Conservation (phyloP, 64 coral and sea anemone genomes). For the Stichodactyla helianthus region DNA sequence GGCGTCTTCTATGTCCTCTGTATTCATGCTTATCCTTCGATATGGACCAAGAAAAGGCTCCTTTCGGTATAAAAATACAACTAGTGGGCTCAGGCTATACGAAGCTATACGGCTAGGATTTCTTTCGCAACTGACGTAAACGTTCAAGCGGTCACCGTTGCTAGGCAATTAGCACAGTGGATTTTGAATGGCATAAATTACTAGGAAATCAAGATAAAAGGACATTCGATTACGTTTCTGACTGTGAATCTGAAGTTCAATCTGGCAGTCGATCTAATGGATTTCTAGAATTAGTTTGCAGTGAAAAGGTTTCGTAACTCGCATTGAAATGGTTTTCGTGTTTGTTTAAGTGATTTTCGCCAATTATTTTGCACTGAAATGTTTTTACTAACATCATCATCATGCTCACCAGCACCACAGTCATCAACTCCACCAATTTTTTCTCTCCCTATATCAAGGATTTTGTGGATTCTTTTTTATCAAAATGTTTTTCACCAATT, state of each 20-base stretch:
- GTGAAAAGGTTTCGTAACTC: neutral
- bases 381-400: neutral
- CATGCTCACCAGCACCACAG: too few relatives aligned
- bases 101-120: neutral
- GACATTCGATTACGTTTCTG: neutral
- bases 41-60: neutral
- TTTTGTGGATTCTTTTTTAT: neutral
- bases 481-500: neutral
- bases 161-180: neutral
- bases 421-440: too few relatives aligned
- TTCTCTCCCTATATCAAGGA: neutral
- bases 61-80: neutral
- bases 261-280: neutral
- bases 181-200: neutral
- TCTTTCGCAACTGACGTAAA: neutral
- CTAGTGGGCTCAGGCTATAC: neutral
- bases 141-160: neutral
- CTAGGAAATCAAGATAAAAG: neutral
- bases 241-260: neutral
- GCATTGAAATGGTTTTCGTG: neutral
- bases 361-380: neutral
- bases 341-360: neutral
- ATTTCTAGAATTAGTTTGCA: neutral
- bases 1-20: constrained; percentile 72
- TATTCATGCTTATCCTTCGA: neutral